Conservation (phyloP, 2,113 vertebrate species). For the Raja brachyura region DNA sequence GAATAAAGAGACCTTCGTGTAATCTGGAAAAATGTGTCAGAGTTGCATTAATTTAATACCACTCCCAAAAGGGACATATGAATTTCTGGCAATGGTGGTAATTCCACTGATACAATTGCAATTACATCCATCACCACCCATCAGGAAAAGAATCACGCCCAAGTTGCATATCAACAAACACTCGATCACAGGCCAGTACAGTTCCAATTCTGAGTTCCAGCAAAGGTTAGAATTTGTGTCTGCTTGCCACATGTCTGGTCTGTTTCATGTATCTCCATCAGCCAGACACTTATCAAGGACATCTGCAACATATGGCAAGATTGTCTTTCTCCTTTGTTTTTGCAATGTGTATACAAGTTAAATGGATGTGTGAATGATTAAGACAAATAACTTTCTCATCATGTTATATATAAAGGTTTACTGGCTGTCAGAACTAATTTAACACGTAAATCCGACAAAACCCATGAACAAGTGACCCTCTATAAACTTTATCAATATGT, state of each 20-base stretch:
- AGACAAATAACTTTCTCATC: neutral
- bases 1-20: neutral
- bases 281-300: constrained; percentile 4
- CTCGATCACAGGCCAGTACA: constrained; percentile 2
- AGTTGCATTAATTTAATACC: neutral
- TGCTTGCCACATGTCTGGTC: constrained; percentile 11
- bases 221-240: constrained; percentile 5
- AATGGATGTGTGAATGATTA: constrained; percentile 24
- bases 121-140: constrained; percentile 16
- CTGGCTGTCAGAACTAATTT: neutral
- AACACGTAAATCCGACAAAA: neutral
- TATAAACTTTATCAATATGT: neutral
- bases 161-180: neutral
- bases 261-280: neutral
- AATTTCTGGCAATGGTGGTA: neutral
- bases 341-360: neutral
- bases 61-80: neutral
- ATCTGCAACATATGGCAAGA: neutral
- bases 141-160: neutral
- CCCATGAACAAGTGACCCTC: neutral
- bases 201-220: neutral
- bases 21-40: neutral
- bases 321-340: neutral
- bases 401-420: neutral
- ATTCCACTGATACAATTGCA: constrained; percentile 8